phyloP scores from a whole-genome alignment of 1,140 invertebrate genomes.

The Zaprionus nigranus region DNA sequence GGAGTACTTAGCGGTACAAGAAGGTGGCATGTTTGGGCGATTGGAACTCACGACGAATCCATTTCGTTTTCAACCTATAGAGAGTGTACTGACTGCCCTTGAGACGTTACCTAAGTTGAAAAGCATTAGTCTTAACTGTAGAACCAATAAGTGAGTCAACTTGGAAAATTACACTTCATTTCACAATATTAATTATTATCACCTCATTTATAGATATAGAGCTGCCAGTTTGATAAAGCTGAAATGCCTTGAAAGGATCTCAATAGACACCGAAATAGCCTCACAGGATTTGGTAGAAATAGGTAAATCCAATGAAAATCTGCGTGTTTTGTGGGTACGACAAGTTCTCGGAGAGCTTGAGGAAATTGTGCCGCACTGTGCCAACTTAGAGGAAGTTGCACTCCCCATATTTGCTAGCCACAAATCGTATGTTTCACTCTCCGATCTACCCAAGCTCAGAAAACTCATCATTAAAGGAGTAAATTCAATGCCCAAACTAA shows the following conservation, averaged over 20 bases:
- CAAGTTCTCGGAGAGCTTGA: not conserved
- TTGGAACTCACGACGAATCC: not conserved
- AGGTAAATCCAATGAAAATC: not conserved
- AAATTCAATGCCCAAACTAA: not conserved
- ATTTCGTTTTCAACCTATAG: not conserved
- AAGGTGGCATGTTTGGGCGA: not conserved
- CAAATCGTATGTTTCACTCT: not conserved
- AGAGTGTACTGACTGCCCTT: not conserved
- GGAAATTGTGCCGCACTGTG: not conserved
- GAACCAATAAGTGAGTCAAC: constrained; percentile 3
- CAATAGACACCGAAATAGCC: not conserved
- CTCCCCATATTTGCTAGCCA: not conserved
- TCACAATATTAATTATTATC: not conserved
- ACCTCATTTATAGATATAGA: not conserved
- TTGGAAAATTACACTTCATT: not conserved
- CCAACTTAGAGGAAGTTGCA: not conserved
- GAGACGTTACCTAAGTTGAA: not conserved
- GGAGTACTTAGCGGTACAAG: not conserved
- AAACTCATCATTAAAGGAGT: not conserved
- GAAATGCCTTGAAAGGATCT: not conserved
- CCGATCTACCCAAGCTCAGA: not conserved
- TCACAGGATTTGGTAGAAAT: not conserved
- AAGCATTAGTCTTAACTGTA: not conserved
- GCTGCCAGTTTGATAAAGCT: not conserved
- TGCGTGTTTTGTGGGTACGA: not conserved